Conservation (phyloP, 1,140 invertebrate species). For the Gonatopus flavifemur region DNA sequence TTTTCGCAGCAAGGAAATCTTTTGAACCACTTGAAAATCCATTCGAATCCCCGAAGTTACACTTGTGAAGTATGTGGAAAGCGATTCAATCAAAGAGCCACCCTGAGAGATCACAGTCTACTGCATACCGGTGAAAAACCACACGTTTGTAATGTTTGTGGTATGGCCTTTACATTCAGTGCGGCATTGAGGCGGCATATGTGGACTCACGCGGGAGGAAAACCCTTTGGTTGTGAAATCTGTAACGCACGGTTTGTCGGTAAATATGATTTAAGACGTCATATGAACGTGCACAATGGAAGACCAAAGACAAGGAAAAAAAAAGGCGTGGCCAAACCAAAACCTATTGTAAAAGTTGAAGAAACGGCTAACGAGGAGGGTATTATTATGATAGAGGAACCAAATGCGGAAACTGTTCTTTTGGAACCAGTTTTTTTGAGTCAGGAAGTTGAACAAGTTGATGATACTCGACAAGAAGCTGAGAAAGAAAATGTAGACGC, state of each 20-base stretch:
- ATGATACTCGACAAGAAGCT: conserved; percentile 40
- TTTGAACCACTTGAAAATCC: conserved; percentile 62
- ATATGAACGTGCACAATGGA: conserved; percentile 48
- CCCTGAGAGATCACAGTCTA: conserved; percentile 52
- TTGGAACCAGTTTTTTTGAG: conserved; percentile 43
- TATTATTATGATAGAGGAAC: conserved; percentile 14
- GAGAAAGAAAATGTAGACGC: conserved; percentile 54
- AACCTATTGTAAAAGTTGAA: conserved; percentile 17
- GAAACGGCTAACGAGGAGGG: conserved; percentile 6
- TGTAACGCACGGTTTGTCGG: conserved; percentile 51
- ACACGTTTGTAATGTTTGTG: conserved; percentile 56
- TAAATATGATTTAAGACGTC: conserved; percentile 50
- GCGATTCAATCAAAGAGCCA: conserved; percentile 54
- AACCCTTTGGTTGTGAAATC: conserved; percentile 55
- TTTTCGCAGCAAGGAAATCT: conserved; percentile 63
- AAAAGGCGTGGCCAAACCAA: background rate
- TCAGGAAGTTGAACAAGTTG: conserved; percentile 39
- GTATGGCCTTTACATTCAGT: conserved; percentile 51
- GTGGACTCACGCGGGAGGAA: conserved; percentile 54
- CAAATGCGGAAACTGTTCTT: conserved; percentile 34
- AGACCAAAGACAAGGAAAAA: conserved; percentile 23
- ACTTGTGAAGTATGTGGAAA: conserved; percentile 59
- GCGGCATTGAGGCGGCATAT: conserved; percentile 50
- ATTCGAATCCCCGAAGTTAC: conserved; percentile 58
- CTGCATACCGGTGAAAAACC: conserved; percentile 60